Percentiles rank a stretch among this genome's conserved stretches.
phyloP scores from a whole-genome alignment of 2,113 vertebrate species.

The Hemichromis elongatus region DNA sequence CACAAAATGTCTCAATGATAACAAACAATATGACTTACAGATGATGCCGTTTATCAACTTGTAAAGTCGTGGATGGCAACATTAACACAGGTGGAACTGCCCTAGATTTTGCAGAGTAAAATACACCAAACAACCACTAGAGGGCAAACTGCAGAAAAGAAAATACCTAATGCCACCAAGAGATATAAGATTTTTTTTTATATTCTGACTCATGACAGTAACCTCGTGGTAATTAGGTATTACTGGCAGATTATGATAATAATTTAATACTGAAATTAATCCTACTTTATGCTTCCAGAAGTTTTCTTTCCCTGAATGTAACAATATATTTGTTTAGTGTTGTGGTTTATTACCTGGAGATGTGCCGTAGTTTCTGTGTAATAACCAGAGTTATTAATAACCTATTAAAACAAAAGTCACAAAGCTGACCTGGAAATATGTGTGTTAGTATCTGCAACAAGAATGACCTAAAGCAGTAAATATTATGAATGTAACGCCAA shows the following conservation, averaged over 20 bases:
- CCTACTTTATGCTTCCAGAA: background rate
- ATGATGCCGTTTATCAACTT: too few species aligned
- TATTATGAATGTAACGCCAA: rapidly evolving
- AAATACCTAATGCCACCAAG: too few species aligned
- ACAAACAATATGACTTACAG: too few species aligned
- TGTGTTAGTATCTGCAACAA: background rate
- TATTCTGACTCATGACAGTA: background rate
- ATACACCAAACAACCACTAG: too few species aligned
- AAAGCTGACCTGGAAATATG: too few species aligned
- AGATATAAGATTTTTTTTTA: too few species aligned
- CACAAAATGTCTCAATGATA: too few species aligned
- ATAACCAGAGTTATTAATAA: background rate
- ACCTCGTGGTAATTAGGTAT: background rate
- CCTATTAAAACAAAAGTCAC: too few species aligned
- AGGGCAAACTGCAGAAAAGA: too few species aligned
- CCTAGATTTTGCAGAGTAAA: too few species aligned
- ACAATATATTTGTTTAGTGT: background rate
- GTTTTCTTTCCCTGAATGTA: background rate
- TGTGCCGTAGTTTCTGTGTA: rapidly evolving
- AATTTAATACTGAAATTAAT: background rate
- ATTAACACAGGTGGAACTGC: too few species aligned
- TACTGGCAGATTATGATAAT: background rate
- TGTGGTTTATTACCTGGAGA: background rate
- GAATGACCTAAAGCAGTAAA: background rate
- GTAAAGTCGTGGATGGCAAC: too few species aligned